Evolutionary conservation across 1,140 invertebrate genomes (phyloP).

Genomic region (Drosophila tristis): DNA sequence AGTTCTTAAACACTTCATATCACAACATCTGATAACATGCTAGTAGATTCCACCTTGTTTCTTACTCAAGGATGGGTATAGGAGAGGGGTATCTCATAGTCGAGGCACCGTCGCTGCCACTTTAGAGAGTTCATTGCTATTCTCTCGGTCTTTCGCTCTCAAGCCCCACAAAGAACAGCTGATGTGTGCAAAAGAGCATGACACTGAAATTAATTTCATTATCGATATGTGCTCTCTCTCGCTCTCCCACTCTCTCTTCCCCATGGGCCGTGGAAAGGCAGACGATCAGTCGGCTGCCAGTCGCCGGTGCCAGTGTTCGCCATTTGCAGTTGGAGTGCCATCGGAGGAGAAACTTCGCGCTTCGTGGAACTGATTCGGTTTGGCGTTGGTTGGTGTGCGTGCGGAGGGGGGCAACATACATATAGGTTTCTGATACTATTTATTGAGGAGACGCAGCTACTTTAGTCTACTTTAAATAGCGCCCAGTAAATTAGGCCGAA

Average conservation of each 20-base stretch:
- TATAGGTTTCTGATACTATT: conserved; percentile 21
- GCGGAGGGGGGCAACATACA: background rate
- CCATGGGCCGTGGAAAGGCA: conserved; percentile 8
- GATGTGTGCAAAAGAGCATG: conserved; percentile 14
- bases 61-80: too few relatives aligned
- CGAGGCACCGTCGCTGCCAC: conserved; percentile 2
- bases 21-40: too few relatives aligned
- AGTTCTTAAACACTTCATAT: too few relatives aligned
- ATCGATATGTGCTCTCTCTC: conserved; percentile 20
- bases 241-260: conserved; percentile 2
- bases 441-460: conserved; percentile 6
- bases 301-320: conserved; percentile 17
- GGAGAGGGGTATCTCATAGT: background rate
- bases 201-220: conserved; percentile 35
- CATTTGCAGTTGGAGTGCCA: conserved; percentile 25
- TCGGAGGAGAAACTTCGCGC: conserved; percentile 13
- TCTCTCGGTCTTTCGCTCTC: conserved; percentile 12
- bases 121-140: background rate
- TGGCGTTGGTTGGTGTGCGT: background rate
- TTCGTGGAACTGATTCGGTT: background rate
- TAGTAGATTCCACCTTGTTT: too few relatives aligned
- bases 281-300: conserved; percentile 18
- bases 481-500: conserved; percentile 11
- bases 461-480: conserved; percentile 29
- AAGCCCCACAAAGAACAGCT: conserved; percentile 20